Evolutionary conservation across 2,888 invertebrate genomes (phyloP).

Genomic region (Scaptomyza parva): DNA sequence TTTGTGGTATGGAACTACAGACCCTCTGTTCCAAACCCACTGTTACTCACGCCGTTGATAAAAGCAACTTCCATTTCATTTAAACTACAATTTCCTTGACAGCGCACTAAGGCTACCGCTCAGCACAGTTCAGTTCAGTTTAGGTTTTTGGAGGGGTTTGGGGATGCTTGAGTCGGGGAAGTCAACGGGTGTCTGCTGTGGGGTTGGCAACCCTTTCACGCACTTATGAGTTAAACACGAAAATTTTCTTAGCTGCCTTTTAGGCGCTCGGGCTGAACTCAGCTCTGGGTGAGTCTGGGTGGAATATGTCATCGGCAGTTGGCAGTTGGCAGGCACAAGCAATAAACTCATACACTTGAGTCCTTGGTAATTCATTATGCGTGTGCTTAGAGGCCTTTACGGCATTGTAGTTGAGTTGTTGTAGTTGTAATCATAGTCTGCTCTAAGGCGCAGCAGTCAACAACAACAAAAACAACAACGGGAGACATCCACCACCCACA

Average conservation of each 20-base stretch:
- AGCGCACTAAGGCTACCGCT: conserved; percentile 72
- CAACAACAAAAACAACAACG: conserved; percentile 34
- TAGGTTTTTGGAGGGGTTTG: conserved; percentile 1
- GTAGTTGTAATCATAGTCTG: conserved; percentile 54
- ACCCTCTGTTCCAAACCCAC: conserved; percentile 13
- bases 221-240: conserved; percentile 82
- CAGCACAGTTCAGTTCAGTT: conserved; percentile 14
- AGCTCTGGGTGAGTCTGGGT: conserved; percentile 64
- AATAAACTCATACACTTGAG: conserved; percentile 34
- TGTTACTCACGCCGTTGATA: conserved; percentile 68
- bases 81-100: conserved; percentile 82
- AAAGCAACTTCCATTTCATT: conserved; percentile 82
- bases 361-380: conserved; percentile 80
- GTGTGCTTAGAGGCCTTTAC: conserved; percentile 77
- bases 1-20: conserved; percentile 8
- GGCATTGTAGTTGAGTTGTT: conserved; percentile 59
- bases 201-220: conserved; percentile 77
- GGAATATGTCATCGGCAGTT: conserved; percentile 81
- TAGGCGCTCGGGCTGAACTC: conserved; percentile 69
- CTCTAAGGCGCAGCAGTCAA: conserved; percentile 74
- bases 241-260: conserved; percentile 82
- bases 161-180: conserved; percentile 1
- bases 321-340: conserved; percentile 43
- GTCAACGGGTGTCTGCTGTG: conserved; percentile 2
- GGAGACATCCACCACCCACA: conserved; percentile 7